Evolutionary conservation across 2,113 vertebrate genomes (phyloP).

Genomic region (Lontra canadensis): DNA sequence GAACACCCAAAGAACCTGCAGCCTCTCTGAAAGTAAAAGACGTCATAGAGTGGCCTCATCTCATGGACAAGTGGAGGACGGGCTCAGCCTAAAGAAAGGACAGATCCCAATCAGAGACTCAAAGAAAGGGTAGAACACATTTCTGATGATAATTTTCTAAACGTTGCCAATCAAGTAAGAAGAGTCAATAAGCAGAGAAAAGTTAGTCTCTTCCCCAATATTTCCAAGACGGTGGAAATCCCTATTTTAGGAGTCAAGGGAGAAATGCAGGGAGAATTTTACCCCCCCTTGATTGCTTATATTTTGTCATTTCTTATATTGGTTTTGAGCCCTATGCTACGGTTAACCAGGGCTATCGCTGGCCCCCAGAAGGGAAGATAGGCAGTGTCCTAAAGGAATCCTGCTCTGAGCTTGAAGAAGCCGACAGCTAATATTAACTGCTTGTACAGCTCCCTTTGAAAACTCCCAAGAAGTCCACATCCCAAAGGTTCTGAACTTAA

Average conservation of each 20-base stretch:
- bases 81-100: not conserved
- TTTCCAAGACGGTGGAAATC: not conserved
- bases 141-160: not conserved
- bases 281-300: not conserved
- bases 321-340: not conserved
- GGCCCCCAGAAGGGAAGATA: not conserved
- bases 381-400: not conserved
- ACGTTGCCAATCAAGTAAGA: not conserved
- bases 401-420: not conserved
- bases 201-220: not conserved
- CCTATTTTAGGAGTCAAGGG: not conserved
- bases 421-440: not conserved
- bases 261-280: not conserved
- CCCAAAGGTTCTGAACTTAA: not conserved
- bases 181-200: not conserved
- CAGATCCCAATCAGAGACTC: not conserved
- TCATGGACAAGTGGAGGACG: not conserved
- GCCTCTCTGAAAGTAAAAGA: not conserved
- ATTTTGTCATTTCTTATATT: not conserved
- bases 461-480: not conserved
- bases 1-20: not conserved
- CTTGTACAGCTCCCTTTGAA: not conserved
- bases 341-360: not conserved
- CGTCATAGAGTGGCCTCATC: fast-evolving
- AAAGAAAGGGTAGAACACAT: not conserved